A percentile compares a stretch with the other conserved stretches of the same genome.
Evolutionary conservation across 2,888 invertebrate genomes (phyloP).

Genomic region (Parascotia fuliginaria): DNA sequence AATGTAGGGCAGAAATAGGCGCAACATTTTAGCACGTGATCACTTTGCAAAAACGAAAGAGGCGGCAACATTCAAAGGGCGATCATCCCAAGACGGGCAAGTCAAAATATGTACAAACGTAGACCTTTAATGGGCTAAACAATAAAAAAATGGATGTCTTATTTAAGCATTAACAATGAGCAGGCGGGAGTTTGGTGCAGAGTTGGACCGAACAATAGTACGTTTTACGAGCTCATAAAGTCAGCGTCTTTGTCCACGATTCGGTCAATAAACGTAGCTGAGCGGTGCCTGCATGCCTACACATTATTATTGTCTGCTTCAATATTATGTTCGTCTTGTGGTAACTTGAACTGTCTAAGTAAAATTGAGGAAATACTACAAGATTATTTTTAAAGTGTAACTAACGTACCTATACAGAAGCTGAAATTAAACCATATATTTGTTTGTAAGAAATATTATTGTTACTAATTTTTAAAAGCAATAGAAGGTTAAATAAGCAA

Average conservation of each 20-base stretch:
- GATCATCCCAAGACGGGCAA: constrained; percentile 53
- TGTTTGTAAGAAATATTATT: too few relatives aligned
- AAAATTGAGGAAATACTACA: constrained; percentile 6
- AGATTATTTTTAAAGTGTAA: neutral
- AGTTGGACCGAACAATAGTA: constrained; percentile 71
- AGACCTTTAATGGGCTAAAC: constrained; percentile 74
- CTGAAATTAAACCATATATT: too few relatives aligned
- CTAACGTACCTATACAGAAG: neutral
- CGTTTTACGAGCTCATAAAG: constrained; percentile 78
- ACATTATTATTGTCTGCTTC: constrained; percentile 39
- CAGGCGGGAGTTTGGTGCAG: constrained; percentile 70
- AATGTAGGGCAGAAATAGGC: constrained; percentile 25
- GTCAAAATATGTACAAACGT: constrained; percentile 84
- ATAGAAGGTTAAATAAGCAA: too few relatives aligned
- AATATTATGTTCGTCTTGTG: constrained; percentile 45
- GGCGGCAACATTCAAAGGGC: constrained; percentile 71
- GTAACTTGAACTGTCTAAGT: constrained; percentile 23
- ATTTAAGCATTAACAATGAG: constrained; percentile 82
- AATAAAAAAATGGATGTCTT: constrained; percentile 82
- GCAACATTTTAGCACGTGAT: constrained; percentile 66
- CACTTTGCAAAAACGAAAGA: constrained; percentile 63
- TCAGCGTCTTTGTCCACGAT: constrained; percentile 74
- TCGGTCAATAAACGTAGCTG: constrained; percentile 71
- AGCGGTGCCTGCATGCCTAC: constrained; percentile 41
- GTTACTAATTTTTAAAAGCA: too few relatives aligned